Evolutionary conservation across 2,888 invertebrate species (phyloP), one percentile per base, ranked within the genome.

Genomic region (Drosophila siamana): DNA sequence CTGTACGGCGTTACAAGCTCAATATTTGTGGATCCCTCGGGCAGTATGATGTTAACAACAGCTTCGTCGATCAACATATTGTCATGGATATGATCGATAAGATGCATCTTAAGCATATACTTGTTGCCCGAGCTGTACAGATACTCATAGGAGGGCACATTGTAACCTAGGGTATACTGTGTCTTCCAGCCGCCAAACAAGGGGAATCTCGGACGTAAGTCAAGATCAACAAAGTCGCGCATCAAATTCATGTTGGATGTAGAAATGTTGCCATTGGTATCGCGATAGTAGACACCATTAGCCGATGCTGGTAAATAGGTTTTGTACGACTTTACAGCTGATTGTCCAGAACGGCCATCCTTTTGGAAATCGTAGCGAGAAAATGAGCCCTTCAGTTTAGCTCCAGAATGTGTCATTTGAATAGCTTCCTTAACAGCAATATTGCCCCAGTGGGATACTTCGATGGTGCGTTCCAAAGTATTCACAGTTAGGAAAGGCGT

Each of bases 181-280:
- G 98, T 99, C 92, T 97, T 97, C 99, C 99, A 99, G 11, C 99
- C 99, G 59, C 99, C 99, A 92, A 99, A 99, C 4, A 99, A 93
- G 2, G 99, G 99, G 92, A 99, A 99, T 85, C 99, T 94, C 0
- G 99, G 99, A 51, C 98, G 94, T n/a, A 99, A 93, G 89, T 99
- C 99, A 3, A 99, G 93, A 89, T 99, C 99, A 6, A 99, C 98
- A 38, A 97, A 96, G 90, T 99, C 98, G 78, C 97, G 97, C 80
- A 96, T 94, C 22, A 96, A 93, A 75, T 96, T 94, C 93, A 99
- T 96, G 91, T 97, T 96, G 0, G 98, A 98, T 8, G 99, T 99
- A 0, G 99, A 99, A 88, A 99, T 99, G 92, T 99, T 99, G 38
- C 98, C 99, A 91, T 99, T 99, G 78, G 98, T 98, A 92, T 99